phyloP scores from a whole-genome alignment of 2,797 vertebrate genomes.

The Chaunax sp. region DNA sequence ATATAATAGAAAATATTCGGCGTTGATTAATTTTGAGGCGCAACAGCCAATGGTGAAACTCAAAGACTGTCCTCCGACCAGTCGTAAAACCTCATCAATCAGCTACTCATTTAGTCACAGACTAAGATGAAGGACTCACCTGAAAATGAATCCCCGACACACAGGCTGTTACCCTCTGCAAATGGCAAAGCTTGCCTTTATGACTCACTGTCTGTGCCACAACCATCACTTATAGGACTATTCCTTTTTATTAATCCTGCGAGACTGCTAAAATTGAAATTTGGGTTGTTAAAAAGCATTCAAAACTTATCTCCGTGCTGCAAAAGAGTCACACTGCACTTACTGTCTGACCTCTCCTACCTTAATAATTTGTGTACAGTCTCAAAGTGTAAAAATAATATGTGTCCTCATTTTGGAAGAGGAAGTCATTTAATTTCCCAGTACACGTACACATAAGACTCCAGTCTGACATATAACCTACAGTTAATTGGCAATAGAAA shows the following conservation, averaged over 20 bases:
- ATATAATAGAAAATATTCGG: no score
- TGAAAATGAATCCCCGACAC: no score
- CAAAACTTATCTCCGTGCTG: background rate
- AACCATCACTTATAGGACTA: background rate
- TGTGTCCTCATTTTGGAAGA: constrained; percentile 22
- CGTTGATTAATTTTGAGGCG: no score
- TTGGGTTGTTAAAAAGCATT: background rate
- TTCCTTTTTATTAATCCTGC: background rate
- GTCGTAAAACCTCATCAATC: no score
- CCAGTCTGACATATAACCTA: constrained; percentile 39
- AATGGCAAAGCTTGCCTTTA: background rate
- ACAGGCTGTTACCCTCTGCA: background rate
- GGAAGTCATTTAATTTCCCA: constrained; percentile 39
- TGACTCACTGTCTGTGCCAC: no score
- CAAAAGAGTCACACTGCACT: background rate
- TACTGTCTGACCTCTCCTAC: background rate
- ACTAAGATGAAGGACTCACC: no score
- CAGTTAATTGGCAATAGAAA: constrained; percentile 55
- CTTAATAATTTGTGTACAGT: constrained; percentile 1
- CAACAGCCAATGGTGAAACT: no score
- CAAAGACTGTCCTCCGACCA: no score
- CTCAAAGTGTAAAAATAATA: constrained; percentile 17
- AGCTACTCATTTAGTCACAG: no score
- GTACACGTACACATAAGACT: constrained; percentile 34
- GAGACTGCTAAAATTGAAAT: background rate